Evolutionary conservation across 2,113 vertebrate species (phyloP).

Genomic region (Chaenogobius annularis): DNA sequence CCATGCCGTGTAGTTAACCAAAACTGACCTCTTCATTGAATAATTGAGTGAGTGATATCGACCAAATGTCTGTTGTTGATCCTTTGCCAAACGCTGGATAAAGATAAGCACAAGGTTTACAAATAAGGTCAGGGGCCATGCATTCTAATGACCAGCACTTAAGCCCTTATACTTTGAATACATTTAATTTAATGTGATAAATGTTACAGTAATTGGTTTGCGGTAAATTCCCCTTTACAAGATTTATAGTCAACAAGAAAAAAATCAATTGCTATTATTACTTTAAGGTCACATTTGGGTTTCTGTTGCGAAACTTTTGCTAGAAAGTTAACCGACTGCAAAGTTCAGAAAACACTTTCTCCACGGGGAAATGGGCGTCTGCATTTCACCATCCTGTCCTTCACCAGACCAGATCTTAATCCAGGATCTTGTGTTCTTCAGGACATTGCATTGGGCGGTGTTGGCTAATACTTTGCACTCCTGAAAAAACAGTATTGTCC

Average conservation of each 20-base stretch:
- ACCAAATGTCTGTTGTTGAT: not conserved
- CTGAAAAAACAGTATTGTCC: no score
- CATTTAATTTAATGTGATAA: not conserved
- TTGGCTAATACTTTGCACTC: no score
- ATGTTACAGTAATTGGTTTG: not conserved
- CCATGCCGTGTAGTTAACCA: not conserved
- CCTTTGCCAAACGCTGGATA: not conserved
- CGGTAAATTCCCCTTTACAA: not conserved
- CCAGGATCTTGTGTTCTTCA: no score
- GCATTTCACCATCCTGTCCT: not conserved
- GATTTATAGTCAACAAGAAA: not conserved
- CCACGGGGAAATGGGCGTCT: not conserved
- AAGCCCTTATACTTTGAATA: not conserved
- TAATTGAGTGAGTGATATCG: not conserved
- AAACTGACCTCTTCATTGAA: not conserved
- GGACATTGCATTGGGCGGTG: no score
- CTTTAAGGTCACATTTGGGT: not conserved
- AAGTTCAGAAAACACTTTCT: not conserved
- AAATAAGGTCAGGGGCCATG: not conserved
- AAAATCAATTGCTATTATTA: conserved; percentile 4
- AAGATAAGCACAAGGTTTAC: not conserved
- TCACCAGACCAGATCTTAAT: not conserved
- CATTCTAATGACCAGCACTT: not conserved
- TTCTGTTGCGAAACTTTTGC: not conserved
- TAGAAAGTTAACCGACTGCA: not conserved